These are phyloP conservation scores for Hypothenemus hampei DNA, from an alignment of 1,140 invertebrate species.

Conservation along the genomic window DNA sequence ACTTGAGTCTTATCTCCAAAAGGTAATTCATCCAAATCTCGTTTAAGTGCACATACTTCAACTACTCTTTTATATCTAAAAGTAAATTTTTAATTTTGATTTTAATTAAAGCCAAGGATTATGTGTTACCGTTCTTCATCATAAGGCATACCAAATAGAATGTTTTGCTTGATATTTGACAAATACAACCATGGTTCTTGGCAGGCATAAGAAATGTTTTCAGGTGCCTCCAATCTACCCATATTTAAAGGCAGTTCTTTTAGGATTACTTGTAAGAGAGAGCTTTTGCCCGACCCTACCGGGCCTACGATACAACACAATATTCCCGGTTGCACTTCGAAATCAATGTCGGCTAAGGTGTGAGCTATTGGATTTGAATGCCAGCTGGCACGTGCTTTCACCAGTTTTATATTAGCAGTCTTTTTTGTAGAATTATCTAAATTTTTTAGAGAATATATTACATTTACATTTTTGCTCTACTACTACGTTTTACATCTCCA, in stretches of 20 bases:
- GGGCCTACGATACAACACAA: conserved; percentile 75
- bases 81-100: background rate
- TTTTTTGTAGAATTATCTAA: too few species aligned
- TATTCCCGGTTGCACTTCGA: conserved; percentile 59
- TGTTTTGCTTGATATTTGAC: conserved; percentile 65
- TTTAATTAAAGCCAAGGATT: background rate
- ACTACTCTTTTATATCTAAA: conserved; percentile 53
- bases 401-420: too few species aligned
- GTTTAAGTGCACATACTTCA: conserved; percentile 61
- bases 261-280: conserved; percentile 52
- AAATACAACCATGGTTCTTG: conserved; percentile 77
- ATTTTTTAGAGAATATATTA: too few species aligned
- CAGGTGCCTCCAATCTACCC: conserved; percentile 59
- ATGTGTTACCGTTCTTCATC: conserved; percentile 52
- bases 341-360: conserved; percentile 59
- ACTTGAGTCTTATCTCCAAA: conserved; percentile 69
- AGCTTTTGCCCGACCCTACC: conserved; percentile 78
- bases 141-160: conserved; percentile 69
- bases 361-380: conserved; percentile 52
- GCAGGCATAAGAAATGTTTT: conserved; percentile 63
- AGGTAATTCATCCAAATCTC: conserved; percentile 60
- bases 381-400: too few species aligned
- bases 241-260: conserved; percentile 59
- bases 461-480: too few species aligned
- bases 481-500: too few species aligned